Conservation (phyloP, 1,140 invertebrate genomes). For the Macrosteles quadrilineatus region DNA sequence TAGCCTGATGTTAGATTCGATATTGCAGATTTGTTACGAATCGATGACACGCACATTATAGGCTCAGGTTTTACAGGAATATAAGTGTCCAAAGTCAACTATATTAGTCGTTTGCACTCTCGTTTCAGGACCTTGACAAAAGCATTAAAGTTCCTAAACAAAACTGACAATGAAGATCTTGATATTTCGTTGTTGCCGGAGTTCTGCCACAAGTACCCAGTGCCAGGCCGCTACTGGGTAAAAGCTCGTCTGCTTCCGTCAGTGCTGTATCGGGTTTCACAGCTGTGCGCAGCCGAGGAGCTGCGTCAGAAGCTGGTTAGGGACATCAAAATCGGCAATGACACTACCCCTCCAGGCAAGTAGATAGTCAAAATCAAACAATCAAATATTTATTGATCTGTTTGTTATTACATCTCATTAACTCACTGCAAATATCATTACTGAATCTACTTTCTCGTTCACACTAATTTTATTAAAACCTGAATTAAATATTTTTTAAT, state of each 20-base stretch:
- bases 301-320: conserved; percentile 62
- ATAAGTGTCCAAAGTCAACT: no score
- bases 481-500: no score
- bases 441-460: no score
- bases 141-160: conserved; percentile 43
- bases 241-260: conserved; percentile 87
- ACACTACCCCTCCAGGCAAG: conserved; percentile 41
- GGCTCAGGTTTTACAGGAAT: no score
- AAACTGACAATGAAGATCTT: conserved; percentile 59
- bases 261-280: conserved; percentile 76
- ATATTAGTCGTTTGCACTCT: no score
- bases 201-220: conserved; percentile 79
- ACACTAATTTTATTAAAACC: no score
- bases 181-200: conserved; percentile 89
- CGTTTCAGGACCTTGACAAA: conserved; percentile 4
- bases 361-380: no score
- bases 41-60: no score
- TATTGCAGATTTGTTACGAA: no score
- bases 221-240: conserved; percentile 86
- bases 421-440: no score
- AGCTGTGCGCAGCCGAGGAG: conserved; percentile 79
- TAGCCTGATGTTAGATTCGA: no score
- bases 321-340: conserved; percentile 49
- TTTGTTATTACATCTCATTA: no score
- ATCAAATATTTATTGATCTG: conserved; percentile 41